phyloP scores from a whole-genome alignment of 2,113 vertebrate species.

The Macquaria ambigua region DNA sequence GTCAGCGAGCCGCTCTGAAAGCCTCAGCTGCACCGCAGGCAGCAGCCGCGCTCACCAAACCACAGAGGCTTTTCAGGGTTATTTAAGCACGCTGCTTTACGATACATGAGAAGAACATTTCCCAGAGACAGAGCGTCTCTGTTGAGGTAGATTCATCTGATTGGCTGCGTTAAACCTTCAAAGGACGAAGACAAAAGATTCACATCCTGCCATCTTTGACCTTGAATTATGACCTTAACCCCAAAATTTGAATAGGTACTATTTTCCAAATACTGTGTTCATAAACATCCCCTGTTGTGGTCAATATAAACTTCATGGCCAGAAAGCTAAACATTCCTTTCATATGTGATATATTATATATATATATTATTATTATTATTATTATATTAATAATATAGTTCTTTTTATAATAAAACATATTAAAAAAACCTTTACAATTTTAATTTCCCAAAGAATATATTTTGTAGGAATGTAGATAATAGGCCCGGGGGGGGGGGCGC shows the following conservation, averaged over 20 bases:
- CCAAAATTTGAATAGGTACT: fast-evolving
- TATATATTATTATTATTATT: too few species aligned
- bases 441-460: too few species aligned
- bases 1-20: not conserved
- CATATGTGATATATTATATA: not conserved
- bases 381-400: too few species aligned
- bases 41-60: not conserved
- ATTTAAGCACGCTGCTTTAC: not conserved
- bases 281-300: not conserved
- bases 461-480: not conserved
- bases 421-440: too few species aligned
- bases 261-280: not conserved
- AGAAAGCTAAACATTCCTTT: not conserved
- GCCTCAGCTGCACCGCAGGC: constrained; percentile 14
- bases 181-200: not conserved
- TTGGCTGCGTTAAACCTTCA: not conserved
- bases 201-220: not conserved
- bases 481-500: not conserved
- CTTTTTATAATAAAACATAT: too few species aligned
- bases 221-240: not conserved
- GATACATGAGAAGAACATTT: not conserved
- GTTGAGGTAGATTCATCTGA: not conserved
- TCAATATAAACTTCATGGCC: not conserved
- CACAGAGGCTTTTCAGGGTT: not conserved
- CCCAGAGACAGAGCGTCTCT: not conserved